A percentile compares a stretch with the other conserved stretches of the same genome.
Evolutionary conservation across 2,113 vertebrate genomes (phyloP).

Genomic region (Platanista minor): DNA sequence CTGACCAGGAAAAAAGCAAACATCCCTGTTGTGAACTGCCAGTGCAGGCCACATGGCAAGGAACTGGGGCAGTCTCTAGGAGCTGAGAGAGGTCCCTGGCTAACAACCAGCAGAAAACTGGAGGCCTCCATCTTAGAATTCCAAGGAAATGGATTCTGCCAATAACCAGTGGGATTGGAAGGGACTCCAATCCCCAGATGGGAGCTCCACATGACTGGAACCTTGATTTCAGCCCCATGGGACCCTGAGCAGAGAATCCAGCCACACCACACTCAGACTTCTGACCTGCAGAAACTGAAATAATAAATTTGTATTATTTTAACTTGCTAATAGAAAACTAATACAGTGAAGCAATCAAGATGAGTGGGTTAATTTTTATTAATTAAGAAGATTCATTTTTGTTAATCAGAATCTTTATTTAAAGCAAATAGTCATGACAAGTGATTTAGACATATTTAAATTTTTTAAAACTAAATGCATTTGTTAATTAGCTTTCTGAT

Average conservation of each 20-base stretch:
- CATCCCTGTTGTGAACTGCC: background rate
- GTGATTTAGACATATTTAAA: background rate
- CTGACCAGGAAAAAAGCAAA: background rate
- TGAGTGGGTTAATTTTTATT: background rate
- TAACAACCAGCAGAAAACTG: background rate
- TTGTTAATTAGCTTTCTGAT: background rate
- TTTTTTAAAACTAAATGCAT: background rate
- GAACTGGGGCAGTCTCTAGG: background rate
- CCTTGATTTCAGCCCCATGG: background rate
- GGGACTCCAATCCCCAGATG: background rate
- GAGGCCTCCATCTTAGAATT: background rate
- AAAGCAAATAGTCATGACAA: background rate
- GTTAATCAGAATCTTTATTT: background rate
- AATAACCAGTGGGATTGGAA: background rate
- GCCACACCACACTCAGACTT: background rate
- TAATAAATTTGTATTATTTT: background rate
- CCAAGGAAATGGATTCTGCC: background rate
- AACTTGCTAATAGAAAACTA: background rate
- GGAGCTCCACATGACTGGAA: background rate
- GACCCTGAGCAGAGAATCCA: background rate
- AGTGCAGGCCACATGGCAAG: background rate
- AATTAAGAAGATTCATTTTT: background rate
- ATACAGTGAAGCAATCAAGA: background rate
- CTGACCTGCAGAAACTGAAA: background rate
- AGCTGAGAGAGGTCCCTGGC: background rate